Conservation (phyloP, 2,797 vertebrate genomes). For the Hoplostethus mediterraneus region DNA sequence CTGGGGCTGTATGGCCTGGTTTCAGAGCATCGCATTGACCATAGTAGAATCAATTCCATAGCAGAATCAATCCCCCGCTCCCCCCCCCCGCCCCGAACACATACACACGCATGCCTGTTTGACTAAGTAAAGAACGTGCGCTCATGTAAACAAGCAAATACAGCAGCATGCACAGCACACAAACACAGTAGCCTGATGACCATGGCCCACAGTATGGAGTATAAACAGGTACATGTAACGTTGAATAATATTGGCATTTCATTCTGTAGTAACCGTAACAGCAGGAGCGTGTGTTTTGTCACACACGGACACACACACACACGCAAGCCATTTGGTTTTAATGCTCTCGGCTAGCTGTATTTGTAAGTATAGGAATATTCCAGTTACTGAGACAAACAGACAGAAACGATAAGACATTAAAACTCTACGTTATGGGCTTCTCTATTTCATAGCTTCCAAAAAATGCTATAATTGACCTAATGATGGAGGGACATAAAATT, state of each 20-base stretch:
- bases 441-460: not conserved
- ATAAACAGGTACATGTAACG: conserved; percentile 5
- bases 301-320: conserved; percentile 11
- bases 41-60: conserved; percentile 70
- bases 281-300: not conserved
- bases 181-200: not conserved
- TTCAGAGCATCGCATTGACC: conserved; percentile 60
- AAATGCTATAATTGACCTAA: conserved; percentile 3
- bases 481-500: not conserved
- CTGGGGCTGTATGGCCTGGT: conserved; percentile 69
- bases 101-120: not conserved
- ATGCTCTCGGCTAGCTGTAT: not conserved
- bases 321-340: not conserved
- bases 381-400: not conserved
- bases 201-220: not conserved
- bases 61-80: conserved; percentile 64
- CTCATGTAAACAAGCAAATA: not conserved
- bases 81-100: not conserved
- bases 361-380: conserved; percentile 13
- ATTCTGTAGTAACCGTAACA: not conserved
- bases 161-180: not conserved
- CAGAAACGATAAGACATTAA: not conserved
- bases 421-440: not conserved
- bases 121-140: not conserved
- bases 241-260: conserved; percentile 11